A percentile compares a stretch with the other conserved stretches of the same genome.
Evolutionary conservation across 2,888 invertebrate species (phyloP).

Genomic region (Polydrusus tereticollis): DNA sequence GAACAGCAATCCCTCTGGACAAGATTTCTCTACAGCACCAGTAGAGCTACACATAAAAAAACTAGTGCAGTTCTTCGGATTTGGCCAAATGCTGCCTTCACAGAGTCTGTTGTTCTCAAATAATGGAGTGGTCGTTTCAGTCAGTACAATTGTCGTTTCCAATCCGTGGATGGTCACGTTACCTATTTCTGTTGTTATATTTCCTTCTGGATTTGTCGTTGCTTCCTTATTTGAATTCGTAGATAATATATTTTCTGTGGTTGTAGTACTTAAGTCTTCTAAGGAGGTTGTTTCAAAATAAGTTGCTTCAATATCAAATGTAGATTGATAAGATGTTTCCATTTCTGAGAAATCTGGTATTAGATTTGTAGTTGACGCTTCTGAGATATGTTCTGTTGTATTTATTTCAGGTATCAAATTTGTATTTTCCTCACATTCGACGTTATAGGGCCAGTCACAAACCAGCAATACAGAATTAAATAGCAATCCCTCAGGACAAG

Average conservation of each 20-base stretch:
- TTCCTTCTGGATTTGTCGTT: neutral
- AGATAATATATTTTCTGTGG: neutral
- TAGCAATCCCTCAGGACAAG: conserved; percentile 15
- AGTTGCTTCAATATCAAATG: too few relatives aligned
- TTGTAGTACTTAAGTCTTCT: too few relatives aligned
- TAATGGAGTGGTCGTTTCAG: neutral
- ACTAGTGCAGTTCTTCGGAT: conserved; percentile 30
- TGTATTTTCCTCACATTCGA: neutral
- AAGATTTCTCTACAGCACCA: conserved; percentile 6
- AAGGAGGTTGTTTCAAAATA: too few relatives aligned
- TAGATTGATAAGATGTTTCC: too few relatives aligned
- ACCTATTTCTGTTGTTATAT: neutral
- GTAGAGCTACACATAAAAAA: conserved; percentile 18
- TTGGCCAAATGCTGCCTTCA: conserved; percentile 15
- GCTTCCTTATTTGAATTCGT: neutral
- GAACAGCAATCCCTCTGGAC: conserved; percentile 28
- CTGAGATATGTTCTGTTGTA: neutral
- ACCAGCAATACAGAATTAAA: conserved; percentile 32
- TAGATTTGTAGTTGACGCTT: neutral
- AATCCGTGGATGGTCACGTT: neutral
- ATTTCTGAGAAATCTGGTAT: neutral
- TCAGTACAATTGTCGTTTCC: neutral
- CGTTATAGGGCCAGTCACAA: conserved; percentile 43
- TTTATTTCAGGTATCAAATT: neutral
- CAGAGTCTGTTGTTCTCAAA: neutral